These are phyloP conservation scores for Salvator merianae DNA, from an alignment of 2,113 vertebrate species.

Conservation along the genomic window DNA sequence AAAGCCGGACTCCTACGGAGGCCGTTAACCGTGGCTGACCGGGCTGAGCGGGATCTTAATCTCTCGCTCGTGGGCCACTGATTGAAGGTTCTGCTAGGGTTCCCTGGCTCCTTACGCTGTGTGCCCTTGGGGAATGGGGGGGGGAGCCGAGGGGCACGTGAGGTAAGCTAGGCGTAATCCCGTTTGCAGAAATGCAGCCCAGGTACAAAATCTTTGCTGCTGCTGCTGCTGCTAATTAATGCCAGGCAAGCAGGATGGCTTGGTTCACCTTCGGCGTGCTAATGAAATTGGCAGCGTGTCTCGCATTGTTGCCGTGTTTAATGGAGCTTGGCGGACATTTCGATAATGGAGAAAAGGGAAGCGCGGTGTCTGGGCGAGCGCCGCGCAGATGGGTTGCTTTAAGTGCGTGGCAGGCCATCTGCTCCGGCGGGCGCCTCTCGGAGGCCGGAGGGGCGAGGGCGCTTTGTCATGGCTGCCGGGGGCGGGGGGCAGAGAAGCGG, in stretches of 20 bases:
- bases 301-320: background rate
- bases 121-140: background rate
- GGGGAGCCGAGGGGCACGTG: background rate
- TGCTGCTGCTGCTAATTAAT: background rate
- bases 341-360: too few species aligned
- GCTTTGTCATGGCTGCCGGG: too few species aligned
- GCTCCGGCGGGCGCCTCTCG: background rate
- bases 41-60: too few species aligned
- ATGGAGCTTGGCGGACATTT: background rate
- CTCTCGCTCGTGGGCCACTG: background rate
- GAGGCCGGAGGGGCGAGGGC: background rate
- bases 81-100: background rate
- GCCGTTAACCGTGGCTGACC: background rate
- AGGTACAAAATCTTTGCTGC: background rate
- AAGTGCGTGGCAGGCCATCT: background rate
- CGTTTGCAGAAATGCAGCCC: background rate
- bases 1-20: background rate
- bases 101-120: background rate
- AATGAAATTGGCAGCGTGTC: conserved; percentile 1
- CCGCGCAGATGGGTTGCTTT: background rate
- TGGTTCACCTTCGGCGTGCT: background rate
- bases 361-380: background rate
- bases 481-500: too few species aligned
- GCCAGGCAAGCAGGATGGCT: background rate
- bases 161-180: background rate